Conservation (phyloP, 2,888 invertebrate genomes). For the Laspeyria flexula region DNA sequence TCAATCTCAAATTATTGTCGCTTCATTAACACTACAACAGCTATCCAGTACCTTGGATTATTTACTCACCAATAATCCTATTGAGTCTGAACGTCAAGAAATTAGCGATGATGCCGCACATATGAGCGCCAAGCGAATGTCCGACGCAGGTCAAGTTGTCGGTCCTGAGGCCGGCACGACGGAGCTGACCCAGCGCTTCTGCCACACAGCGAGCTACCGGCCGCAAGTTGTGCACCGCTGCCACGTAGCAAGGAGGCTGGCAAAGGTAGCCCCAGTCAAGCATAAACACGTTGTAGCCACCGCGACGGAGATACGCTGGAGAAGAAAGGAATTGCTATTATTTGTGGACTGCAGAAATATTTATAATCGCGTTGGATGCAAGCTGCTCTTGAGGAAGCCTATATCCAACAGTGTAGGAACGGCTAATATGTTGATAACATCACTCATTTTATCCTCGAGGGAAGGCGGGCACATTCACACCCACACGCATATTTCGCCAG, state of each 20-base stretch:
- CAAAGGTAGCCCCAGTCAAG: constrained; percentile 91
- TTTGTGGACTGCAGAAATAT: no score
- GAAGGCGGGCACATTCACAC: no score
- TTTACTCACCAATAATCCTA: constrained; percentile 88
- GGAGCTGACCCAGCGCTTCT: constrained; percentile 86
- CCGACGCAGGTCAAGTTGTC: constrained; percentile 91
- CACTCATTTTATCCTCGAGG: no score
- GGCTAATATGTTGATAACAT: no score
- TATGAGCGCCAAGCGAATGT: constrained; percentile 91
- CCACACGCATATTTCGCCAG: no score
- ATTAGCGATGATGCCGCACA: constrained; percentile 91
- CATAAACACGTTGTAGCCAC: constrained; percentile 91
- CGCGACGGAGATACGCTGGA: constrained; percentile 90
- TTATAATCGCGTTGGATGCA: no score
- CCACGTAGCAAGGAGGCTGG: constrained; percentile 90
- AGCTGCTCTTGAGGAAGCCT: no score
- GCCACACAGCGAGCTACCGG: constrained; percentile 90
- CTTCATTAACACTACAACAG: no score
- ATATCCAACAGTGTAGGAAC: no score
- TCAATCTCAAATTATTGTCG: no score
- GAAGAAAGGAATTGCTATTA: background rate
- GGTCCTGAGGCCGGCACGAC: constrained; percentile 88
- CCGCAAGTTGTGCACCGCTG: constrained; percentile 91
- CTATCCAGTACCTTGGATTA: no score
- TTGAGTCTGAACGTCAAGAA: constrained; percentile 90